Conservation (phyloP, 2,113 vertebrate genomes). For the Hylia prasina region DNA sequence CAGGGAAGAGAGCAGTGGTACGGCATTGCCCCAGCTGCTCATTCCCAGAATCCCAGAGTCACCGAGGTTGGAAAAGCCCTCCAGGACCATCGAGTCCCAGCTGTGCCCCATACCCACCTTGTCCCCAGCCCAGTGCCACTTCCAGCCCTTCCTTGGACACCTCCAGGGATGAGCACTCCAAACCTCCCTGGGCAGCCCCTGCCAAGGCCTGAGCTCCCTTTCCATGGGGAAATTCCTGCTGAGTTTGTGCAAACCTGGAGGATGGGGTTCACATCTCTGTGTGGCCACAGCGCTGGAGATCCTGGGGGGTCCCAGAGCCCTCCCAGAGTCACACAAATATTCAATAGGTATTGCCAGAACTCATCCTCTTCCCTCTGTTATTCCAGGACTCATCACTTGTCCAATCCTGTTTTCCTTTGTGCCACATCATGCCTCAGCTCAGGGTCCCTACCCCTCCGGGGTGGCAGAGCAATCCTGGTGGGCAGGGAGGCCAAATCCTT, state of each 20-base stretch:
- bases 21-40: not conserved
- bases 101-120: rapidly evolving
- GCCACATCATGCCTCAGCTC: not conserved
- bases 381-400: not conserved
- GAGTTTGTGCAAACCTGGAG: not conserved
- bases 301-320: not conserved
- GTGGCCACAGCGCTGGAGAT: not conserved
- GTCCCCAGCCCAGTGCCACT: not conserved
- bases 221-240: not conserved
- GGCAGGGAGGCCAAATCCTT: not conserved
- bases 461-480: not conserved
- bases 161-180: not conserved
- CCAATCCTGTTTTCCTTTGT: not conserved
- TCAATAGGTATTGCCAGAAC: not conserved
- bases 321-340: not conserved
- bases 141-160: not conserved
- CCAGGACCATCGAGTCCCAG: rapidly evolving
- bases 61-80: not conserved
- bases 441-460: no score
- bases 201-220: not conserved
- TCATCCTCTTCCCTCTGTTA: not conserved
- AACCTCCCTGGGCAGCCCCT: not conserved
- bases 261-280: not conserved
- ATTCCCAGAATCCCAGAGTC: not conserved
- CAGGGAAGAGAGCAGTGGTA: not conserved